Percentiles rank a stretch among this genome's conserved stretches.
Evolutionary conservation across 2,113 vertebrate species (phyloP).

Genomic region (Alouatta palliata): DNA sequence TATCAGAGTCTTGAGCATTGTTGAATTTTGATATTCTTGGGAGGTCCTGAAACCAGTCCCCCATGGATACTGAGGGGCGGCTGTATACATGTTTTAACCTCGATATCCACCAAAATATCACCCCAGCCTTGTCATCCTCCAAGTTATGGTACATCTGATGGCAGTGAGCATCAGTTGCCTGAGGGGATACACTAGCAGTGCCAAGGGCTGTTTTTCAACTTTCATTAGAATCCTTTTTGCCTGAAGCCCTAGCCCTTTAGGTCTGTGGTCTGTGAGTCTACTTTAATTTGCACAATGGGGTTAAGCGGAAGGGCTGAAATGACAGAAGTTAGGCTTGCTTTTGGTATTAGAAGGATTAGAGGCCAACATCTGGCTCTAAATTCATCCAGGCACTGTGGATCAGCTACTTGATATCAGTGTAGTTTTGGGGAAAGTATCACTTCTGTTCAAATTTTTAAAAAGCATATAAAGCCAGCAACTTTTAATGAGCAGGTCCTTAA

Average conservation of each 20-base stretch:
- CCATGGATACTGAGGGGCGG: background rate
- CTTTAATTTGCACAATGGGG: constrained; percentile 66
- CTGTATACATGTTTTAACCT: background rate
- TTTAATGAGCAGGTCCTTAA: constrained; percentile 71
- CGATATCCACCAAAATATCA: constrained; percentile 40
- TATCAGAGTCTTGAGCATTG: background rate
- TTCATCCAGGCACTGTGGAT: background rate
- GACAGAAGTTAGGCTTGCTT: constrained; percentile 63
- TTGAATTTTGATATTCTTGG: background rate
- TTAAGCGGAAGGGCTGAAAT: constrained; percentile 65
- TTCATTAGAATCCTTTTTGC: constrained; percentile 68
- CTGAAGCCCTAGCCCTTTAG: constrained; percentile 57
- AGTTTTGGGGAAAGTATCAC: constrained; percentile 28
- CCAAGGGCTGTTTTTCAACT: constrained; percentile 62
- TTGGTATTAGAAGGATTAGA: constrained; percentile 57
- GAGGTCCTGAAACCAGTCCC: background rate
- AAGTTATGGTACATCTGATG: constrained; percentile 18
- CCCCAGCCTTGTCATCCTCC: background rate
- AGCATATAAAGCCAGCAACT: constrained; percentile 49
- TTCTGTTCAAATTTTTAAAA: constrained; percentile 45
- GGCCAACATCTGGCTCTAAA: constrained; percentile 52
- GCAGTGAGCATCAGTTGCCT: constrained; percentile 19
- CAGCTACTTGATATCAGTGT: constrained; percentile 46
- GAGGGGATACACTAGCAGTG: constrained; percentile 52
- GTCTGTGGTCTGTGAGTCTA: constrained; percentile 47